Evolutionary conservation across 1,140 invertebrate genomes (phyloP), one percentile per base, ranked within the genome.

Genomic region (Oreohelix idahoensis): DNA sequence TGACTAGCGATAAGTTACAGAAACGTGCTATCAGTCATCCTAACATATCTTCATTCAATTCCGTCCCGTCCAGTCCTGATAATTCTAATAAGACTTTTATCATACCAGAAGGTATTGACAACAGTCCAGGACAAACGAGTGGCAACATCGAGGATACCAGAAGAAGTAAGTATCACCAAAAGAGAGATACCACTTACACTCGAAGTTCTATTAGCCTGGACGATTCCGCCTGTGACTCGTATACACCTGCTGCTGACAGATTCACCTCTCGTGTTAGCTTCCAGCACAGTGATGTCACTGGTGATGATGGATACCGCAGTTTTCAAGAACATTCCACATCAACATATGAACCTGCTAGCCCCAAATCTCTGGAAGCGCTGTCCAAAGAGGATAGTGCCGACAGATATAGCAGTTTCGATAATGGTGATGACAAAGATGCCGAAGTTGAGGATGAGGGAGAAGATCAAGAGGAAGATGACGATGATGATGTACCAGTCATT

Each of bases 11-110:
- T 26, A 79, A 66, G 29, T 38, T 71, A 26, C 8, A 81, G n/a
- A 36, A 58, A 49, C 36, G 79, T 2, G 35, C 79, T 32, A 42
- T 1, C 38, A 81, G 79, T 35, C 77, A 79, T 49, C 77, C 77
- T 20, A 79, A 79, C 38, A 79, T 79, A n/a, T 53, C 58, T 15
- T 66, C 77, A 4, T 29, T 66, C 8, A 66, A n/a, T 66, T 66
- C 63, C 17, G 29, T 11, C 32, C 63, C 29, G 8, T 66, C 63
- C 63, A 66, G n/a, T 17, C 29, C 63, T 32, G 63, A 32, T 1
- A 35, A 17, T 32, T 13, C 63, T 13, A 17, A 66, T 8, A 66
- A 66, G 63, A 32, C 29, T 35, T 29, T 32, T 32, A 32, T 10
- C 17, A 8, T 66, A 10, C 42, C 42, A 45, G 42, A 8, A 11